Percentiles rank a stretch among this genome's conserved stretches.
These are phyloP conservation scores for Phortica okadai DNA, from an alignment of 2,888 invertebrate genomes.

Conservation along the genomic window DNA sequence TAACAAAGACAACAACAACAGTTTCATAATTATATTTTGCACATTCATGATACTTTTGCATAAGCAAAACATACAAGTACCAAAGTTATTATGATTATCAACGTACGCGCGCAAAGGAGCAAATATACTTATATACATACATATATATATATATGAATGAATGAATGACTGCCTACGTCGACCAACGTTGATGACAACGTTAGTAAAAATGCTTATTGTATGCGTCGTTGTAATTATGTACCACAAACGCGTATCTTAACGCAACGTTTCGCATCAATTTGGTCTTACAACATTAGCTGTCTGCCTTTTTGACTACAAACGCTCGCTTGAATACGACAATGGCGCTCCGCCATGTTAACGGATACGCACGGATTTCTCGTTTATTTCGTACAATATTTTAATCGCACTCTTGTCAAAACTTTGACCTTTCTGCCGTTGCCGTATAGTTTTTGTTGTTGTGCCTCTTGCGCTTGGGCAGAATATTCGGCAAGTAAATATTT, in stretches of 20 bases:
- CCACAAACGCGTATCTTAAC: neutral
- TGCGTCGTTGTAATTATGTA: neutral
- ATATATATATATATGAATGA: too few relatives aligned
- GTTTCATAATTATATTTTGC: conserved; percentile 9
- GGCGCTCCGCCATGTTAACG: neutral
- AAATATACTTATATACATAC: neutral
- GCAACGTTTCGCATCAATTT: neutral
- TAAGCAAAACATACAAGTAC: neutral
- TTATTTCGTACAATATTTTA: neutral
- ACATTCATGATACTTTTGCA: conserved; percentile 18
- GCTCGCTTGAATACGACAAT: neutral
- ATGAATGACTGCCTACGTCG: neutral
- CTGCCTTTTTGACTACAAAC: neutral
- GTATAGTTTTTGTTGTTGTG: neutral
- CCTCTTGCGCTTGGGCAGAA: neutral
- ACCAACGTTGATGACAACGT: neutral
- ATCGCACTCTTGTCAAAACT: neutral
- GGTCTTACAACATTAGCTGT: neutral
- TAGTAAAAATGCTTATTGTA: neutral
- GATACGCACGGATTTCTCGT: too few relatives aligned
- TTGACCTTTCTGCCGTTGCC: neutral
- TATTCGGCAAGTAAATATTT: neutral
- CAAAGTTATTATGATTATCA: neutral
- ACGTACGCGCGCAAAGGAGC: neutral
- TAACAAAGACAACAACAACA: conserved; percentile 10